Conservation (phyloP, 2,888 invertebrate species). For the Margaritifera margaritifera region DNA sequence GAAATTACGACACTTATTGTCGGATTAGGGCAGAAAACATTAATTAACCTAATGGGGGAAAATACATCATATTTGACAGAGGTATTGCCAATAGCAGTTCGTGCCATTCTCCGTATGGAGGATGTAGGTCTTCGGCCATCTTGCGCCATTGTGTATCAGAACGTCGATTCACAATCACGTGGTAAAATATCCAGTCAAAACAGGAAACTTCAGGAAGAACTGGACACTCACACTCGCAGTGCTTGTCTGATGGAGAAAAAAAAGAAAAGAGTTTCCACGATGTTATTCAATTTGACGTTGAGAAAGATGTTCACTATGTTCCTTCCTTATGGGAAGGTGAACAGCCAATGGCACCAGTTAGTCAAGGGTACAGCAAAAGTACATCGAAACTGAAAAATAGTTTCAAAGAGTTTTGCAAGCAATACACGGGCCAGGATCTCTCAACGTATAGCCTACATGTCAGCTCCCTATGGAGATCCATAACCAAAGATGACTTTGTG, state of each 20-base stretch:
- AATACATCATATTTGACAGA: constrained; percentile 4
- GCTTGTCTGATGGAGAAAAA: constrained; percentile 5
- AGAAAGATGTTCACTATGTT: constrained; percentile 3
- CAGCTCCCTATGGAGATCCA: constrained; percentile 4
- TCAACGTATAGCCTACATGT: too few relatives aligned
- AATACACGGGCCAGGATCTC: background rate
- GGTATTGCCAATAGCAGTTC: constrained; percentile 6
- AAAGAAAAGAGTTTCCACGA: constrained; percentile 5
- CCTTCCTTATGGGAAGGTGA: constrained; percentile 12
- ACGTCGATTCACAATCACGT: constrained; percentile 2
- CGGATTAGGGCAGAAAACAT: background rate
- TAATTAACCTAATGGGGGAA: constrained; percentile 10
- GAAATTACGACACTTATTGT: constrained; percentile 11
- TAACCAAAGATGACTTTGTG: constrained; percentile 7
- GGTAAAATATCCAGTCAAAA: too few relatives aligned
- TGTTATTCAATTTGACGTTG: constrained; percentile 11
- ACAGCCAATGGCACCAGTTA: constrained; percentile 16
- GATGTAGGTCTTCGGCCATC: background rate
- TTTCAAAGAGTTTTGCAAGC: background rate
- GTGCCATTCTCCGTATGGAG: constrained; percentile 3
- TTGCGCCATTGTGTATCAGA: constrained; percentile 14
- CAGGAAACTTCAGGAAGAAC: too few relatives aligned
- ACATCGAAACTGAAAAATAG: background rate
- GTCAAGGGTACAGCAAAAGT: constrained; percentile 6
- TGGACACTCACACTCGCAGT: too few relatives aligned